Percentiles rank a stretch among this genome's conserved stretches.
These are phyloP conservation scores for Miltochrista miniata DNA, from an alignment of 2,888 invertebrate genomes.

Conservation along the genomic window DNA sequence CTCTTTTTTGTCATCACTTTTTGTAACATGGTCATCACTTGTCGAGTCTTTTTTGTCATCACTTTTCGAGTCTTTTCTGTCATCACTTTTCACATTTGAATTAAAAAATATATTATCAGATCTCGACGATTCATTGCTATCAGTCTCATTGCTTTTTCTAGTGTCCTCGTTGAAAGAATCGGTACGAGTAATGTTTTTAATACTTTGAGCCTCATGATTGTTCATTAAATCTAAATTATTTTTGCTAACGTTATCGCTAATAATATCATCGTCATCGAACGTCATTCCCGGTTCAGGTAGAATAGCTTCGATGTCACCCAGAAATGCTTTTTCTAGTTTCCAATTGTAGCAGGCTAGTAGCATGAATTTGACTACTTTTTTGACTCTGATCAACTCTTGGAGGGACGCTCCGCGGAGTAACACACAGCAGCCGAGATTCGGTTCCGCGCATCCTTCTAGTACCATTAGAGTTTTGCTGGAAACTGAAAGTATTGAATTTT, in stretches of 20 bases:
- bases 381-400: constrained; percentile 91
- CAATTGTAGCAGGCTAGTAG: constrained; percentile 95
- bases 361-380: constrained; percentile 92
- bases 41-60: not conserved
- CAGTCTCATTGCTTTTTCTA: constrained; percentile 32
- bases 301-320: constrained; percentile 90
- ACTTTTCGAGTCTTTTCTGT: constrained; percentile 10
- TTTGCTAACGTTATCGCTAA: constrained; percentile 36
- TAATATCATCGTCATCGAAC: constrained; percentile 61
- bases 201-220: constrained; percentile 15
- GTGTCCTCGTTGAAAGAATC: constrained; percentile 21
- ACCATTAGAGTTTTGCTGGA: constrained; percentile 94
- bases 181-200: constrained; percentile 7
- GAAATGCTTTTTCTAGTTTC: constrained; percentile 95
- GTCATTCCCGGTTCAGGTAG: constrained; percentile 72
- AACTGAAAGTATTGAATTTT: constrained; percentile 57
- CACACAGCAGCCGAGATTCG: constrained; percentile 93
- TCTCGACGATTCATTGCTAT: constrained; percentile 39
- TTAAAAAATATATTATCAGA: constrained; percentile 35
- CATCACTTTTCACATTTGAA: constrained; percentile 14
- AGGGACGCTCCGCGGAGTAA: constrained; percentile 90
- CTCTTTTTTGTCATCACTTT: not conserved
- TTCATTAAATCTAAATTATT: constrained; percentile 13
- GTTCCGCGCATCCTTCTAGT: constrained; percentile 94
- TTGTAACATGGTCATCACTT: not conserved